Base-by-base conservation (phyloP, 2,888 invertebrate genomes). In the Campoplex capitator region DNA sequence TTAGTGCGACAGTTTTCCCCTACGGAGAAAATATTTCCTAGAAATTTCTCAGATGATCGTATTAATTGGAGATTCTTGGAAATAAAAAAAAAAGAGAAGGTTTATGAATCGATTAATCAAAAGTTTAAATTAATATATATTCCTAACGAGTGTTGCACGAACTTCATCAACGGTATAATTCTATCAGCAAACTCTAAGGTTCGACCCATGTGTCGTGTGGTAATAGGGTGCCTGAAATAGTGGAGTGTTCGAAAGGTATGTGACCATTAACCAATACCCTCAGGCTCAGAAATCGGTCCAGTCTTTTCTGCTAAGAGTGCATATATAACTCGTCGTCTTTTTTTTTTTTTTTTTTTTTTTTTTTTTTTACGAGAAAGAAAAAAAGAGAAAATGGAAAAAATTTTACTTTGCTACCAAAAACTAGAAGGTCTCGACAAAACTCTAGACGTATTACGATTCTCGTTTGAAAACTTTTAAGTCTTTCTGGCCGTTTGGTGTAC, bases 351-450 rank as follows among this genome's bases (percentile, higher is more conserved):
- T 23, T 23, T 23, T 23, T 23, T 23, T 23, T 23, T 23, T 23
- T 23, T 6, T 83, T 80, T 81, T 81, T 68, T 78, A 71, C 65
- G 51, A 75, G 84, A 82, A 90, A 91, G 91, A 86, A 91, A 91
- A 89, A 71, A 76, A 11, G 35, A 73, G 84, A 79, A 83, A 73
- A 68, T 38, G 85, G 65, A 84, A 88, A 82, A 90, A 91, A 90
- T 91, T 91, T 87, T 86, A 79, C 88, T 68, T 48, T 7, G 79
- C 9, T n/a, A 35, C 23, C 8, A 42, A 67, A 73, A 75, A 58
- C 67, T 13, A 32, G 78, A 71, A 70, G 81, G 75, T 76, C 79
- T 76, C 79, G 74, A 74, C 67, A 51, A 48, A 67, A 45, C 75
- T 80, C 65, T 62, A 16, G 76, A 42, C 42, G 56, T 56, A 56